Percentiles rank a stretch among this genome's conserved stretches.
Evolutionary conservation across 1,140 invertebrate species (phyloP).

Genomic region (Potamilus streckersoni): DNA sequence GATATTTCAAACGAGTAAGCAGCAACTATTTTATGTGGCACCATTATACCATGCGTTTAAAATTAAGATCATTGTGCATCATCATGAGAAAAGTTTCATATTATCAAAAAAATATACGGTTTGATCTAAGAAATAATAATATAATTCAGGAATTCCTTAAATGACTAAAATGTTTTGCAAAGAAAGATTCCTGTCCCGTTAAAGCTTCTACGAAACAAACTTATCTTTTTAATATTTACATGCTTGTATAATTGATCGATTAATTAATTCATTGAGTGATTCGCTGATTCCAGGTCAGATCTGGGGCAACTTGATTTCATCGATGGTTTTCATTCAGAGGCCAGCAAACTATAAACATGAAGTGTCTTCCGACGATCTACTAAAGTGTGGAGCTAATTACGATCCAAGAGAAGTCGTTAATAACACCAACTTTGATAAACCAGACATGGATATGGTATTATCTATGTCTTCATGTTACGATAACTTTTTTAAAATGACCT

Average conservation of each 20-base stretch:
- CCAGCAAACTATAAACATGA: slow-evolving; percentile 22
- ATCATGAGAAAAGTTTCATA: too few relatives aligned
- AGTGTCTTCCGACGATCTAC: slow-evolving; percentile 17
- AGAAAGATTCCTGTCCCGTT: background rate
- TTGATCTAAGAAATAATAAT: too few relatives aligned
- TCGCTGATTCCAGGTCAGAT: slow-evolving; percentile 37
- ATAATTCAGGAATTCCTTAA: too few relatives aligned
- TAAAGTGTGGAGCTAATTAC: slow-evolving; percentile 83
- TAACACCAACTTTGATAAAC: slow-evolving; percentile 41
- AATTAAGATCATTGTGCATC: too few relatives aligned
- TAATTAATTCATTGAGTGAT: background rate
- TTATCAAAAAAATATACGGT: too few relatives aligned
- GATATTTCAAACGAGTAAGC: slow-evolving; percentile 89
- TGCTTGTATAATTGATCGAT: background rate
- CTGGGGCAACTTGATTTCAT: slow-evolving; percentile 96
- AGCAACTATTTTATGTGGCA: too few relatives aligned
- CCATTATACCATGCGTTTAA: too few relatives aligned
- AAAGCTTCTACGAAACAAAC: background rate
- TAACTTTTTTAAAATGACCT: background rate
- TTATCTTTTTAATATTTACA: background rate
- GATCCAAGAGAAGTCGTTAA: slow-evolving; percentile 68
- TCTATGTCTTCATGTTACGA: background rate
- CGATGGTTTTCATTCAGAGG: slow-evolving; percentile 78
- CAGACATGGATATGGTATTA: slow-evolving; percentile 30
- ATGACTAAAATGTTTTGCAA: too few relatives aligned